Evolutionary conservation across 2,797 vertebrate genomes (phyloP).

Genomic region (Aplochiton taeniatus): DNA sequence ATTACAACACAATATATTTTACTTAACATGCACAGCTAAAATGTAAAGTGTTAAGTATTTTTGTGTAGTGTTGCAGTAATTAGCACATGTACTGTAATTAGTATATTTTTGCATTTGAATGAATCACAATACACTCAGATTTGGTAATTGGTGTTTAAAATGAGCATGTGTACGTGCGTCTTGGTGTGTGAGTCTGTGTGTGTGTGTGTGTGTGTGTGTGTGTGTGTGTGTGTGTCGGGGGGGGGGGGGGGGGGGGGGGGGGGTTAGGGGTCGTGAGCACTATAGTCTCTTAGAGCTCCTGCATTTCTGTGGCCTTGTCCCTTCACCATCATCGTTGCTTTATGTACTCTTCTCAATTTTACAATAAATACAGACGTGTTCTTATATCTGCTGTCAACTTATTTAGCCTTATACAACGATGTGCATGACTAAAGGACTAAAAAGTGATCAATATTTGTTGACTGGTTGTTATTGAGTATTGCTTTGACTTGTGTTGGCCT

Average conservation of each 20-base stretch:
- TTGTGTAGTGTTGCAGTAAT: not conserved
- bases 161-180: not conserved
- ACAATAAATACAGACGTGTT: slow-evolving; percentile 56
- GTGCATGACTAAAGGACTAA: too few relatives aligned
- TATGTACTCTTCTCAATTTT: slow-evolving; percentile 50
- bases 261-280: not conserved
- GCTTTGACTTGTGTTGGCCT: too few relatives aligned
- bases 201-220: slow-evolving; percentile 14
- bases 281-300: slow-evolving; percentile 3
- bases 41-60: not conserved
- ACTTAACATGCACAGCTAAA: not conserved
- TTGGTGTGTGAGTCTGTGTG: slow-evolving; percentile 16
- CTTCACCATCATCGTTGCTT: slow-evolving; percentile 49
- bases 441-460: too few relatives aligned
- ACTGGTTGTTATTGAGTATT: too few relatives aligned
- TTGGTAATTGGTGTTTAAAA: slow-evolving; percentile 1
- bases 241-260: slow-evolving; percentile 21
- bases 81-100: not conserved
- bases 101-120: slow-evolving; percentile 7
- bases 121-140: slow-evolving; percentile 21
- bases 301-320: slow-evolving; percentile 61
- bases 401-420: too few relatives aligned
- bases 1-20: too few relatives aligned
- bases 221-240: slow-evolving; percentile 6
- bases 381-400: too few relatives aligned